Percentiles rank a stretch among this genome's conserved stretches.
These are phyloP conservation scores for Arremon brunneinucha DNA, from an alignment of 2,797 vertebrate species.

Conservation along the genomic window DNA sequence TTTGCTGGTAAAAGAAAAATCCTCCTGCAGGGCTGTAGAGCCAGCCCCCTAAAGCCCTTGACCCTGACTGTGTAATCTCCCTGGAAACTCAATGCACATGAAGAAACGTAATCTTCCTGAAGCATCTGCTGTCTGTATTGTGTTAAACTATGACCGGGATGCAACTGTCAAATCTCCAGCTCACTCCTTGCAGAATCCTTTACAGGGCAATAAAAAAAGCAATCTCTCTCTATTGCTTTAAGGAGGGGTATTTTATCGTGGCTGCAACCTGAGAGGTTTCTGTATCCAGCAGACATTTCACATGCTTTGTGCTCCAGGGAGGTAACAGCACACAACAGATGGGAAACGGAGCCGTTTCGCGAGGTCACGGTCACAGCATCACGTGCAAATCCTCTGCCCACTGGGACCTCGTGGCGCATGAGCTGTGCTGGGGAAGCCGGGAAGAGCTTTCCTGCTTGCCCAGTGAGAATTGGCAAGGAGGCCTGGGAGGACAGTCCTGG, in stretches of 20 bases:
- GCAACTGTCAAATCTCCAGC: background rate
- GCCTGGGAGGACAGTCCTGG: background rate
- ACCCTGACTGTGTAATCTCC: constrained; percentile 2
- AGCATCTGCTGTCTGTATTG: constrained; percentile 16
- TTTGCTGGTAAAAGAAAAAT: constrained; percentile 18
- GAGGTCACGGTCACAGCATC: background rate
- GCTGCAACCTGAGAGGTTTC: background rate
- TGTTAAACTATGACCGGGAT: constrained; percentile 16
- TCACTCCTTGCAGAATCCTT: background rate
- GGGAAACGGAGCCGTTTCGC: background rate
- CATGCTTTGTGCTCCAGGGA: background rate
- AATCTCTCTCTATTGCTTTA: background rate
- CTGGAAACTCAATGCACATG: background rate
- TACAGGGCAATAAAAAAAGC: background rate
- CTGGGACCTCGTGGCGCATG: background rate
- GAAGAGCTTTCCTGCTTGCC: background rate
- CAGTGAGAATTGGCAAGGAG: background rate
- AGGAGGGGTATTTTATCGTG: background rate
- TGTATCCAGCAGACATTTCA: background rate
- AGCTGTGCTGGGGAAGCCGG: background rate
- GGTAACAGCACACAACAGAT: background rate
- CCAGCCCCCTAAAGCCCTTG: background rate
- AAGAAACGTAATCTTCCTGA: constrained; percentile 50
- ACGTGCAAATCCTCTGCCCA: background rate
- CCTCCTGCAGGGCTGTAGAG: background rate